Base-by-base conservation (phyloP, 2,797 vertebrate species). In the Sebastes hubbsi region DNA sequence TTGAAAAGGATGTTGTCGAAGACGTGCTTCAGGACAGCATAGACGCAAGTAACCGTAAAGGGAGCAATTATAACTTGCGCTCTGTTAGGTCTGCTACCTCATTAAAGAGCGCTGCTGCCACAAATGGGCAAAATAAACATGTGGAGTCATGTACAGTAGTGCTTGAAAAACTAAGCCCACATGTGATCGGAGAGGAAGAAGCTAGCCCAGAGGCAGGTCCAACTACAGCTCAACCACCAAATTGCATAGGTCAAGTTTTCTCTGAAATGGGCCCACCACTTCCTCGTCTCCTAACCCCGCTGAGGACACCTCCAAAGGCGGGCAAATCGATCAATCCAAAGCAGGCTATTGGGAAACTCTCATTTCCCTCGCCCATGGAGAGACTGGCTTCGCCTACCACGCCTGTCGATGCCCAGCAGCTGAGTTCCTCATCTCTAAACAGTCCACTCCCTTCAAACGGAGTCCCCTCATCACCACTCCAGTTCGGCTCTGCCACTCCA, bases 401-500 rank as follows among this genome's bases (percentile, higher is more conserved):
- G 76, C 87, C 90, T 6, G 36, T 75, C 27, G 61, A 80, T 54
- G 27, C 59, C 36, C 65, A 72, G 34, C 84, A 80, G 4, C 54
- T 42, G 14, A 75, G 49, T 34, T 84, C 90, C 20, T 86, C 87
- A 12, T 80, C 75, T n/a, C 63, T 85, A 2, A 87, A 86, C 84
- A 95, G 92, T 52, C 93, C 96, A 0, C 95, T 96, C 1, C 95
- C 94, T 2, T 93, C 93, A 14, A 93, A 95, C 13, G 86, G 89
- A 66, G 96, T 95, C 81, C 95, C 94, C n/a, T 97, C 97, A 0
- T 99, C 98, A 0, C 99, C 99, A 2, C 91, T 99, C 84, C 98
- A 98, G 84, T 99, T 99, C 32, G 98, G 98, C 79, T 97, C 98
- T 11, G 96, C 96, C 11, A 99, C 98, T 30, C 99, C 99, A 14